These are phyloP conservation scores for Drosophila guanche DNA, from an alignment of 1,140 invertebrate genomes.

Conservation along the genomic window DNA sequence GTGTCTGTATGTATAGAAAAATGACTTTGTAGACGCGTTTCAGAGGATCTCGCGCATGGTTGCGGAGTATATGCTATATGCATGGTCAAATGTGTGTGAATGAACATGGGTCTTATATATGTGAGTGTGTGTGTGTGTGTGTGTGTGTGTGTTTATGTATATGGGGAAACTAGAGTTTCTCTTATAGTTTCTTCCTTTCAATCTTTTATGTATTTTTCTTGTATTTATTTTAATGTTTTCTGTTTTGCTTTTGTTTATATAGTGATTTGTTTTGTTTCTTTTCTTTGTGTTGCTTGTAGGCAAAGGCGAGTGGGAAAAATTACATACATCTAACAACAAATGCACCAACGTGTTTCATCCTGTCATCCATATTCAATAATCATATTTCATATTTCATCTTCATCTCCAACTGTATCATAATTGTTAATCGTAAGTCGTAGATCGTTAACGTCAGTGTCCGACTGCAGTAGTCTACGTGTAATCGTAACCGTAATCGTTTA, in stretches of 20 bases:
- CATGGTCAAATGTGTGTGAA: constrained; percentile 8
- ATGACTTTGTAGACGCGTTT: constrained; percentile 62
- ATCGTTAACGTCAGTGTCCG: constrained; percentile 38
- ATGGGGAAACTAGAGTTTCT: constrained; percentile 24
- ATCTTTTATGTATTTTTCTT: too few species aligned
- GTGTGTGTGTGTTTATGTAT: constrained; percentile 19
- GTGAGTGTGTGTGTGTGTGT: too few species aligned
- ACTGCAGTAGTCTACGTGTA: constrained; percentile 19
- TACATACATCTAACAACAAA: constrained; percentile 80
- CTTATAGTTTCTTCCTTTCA: constrained; percentile 25
- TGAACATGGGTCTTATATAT: constrained; percentile 11
- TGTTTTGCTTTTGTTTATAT: constrained; percentile 21
- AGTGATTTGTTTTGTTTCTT: constrained; percentile 12
- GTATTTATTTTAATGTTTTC: constrained; percentile 7
- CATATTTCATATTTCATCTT: constrained; percentile 22
- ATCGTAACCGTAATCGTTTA: constrained; percentile 17
- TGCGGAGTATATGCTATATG: constrained; percentile 17
- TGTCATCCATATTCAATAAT: constrained; percentile 38
- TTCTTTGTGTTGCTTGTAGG: constrained; percentile 65
- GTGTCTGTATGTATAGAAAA: constrained; percentile 42
- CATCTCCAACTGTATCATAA: constrained; percentile 35
- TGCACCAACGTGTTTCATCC: constrained; percentile 68
- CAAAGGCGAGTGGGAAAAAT: constrained; percentile 79
- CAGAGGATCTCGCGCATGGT: constrained; percentile 40
- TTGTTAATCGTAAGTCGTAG: constrained; percentile 45